Evolutionary conservation across 1,140 invertebrate genomes (phyloP), one percentile per base, ranked within the genome.

Genomic region (Himalopsyche phryganea): DNA sequence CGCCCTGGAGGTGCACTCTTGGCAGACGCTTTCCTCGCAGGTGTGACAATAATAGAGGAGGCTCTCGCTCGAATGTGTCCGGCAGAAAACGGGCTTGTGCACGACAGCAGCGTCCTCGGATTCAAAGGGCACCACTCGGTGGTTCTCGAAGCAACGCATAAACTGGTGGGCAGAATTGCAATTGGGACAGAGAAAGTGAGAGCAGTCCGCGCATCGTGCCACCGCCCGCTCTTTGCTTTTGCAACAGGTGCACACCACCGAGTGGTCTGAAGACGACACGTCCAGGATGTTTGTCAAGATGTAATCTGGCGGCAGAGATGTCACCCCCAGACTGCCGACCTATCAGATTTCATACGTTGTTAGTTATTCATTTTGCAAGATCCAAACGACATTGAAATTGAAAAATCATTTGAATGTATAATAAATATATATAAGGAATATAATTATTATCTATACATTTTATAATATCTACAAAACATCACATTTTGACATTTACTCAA

Each of bases 71-170:
- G 83, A 76, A 74, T 94, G 91, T 66, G 80, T 78, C 35, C 82
- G 81, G 67, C 91, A 94, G 69, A 86, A 85, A 38, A 94, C 83
- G 10, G 90, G 89, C 69, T 91, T 92, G 64, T 92, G 90, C 58
- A 92, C 87, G 18, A 85, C 84, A 49, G 80, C 67, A 19, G 80
- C 79, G 67, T 91, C 86, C 63, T 86, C 84, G 57, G 93, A 89
- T 67, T 95, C 91, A 71, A 95, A 90, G 15, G 86, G 85, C 38
- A 94, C 83, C 13, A 94, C 91, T 69, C 90, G 81, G 66, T 96
- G 94, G 66, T 90, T 92, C 73, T 96, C 92, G 73, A 96, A 96
- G 74, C 92, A 94, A 42, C 91, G 82, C 93, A 97, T 96, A 65
- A 88, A 90, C 71, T 93, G 88, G 75, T 98, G 94, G 42, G 94